Percentiles rank a stretch among this genome's conserved stretches.
Evolutionary conservation across 23 tunicate genomes (phyloP).

Genomic region (Halocynthia roretzi): DNA sequence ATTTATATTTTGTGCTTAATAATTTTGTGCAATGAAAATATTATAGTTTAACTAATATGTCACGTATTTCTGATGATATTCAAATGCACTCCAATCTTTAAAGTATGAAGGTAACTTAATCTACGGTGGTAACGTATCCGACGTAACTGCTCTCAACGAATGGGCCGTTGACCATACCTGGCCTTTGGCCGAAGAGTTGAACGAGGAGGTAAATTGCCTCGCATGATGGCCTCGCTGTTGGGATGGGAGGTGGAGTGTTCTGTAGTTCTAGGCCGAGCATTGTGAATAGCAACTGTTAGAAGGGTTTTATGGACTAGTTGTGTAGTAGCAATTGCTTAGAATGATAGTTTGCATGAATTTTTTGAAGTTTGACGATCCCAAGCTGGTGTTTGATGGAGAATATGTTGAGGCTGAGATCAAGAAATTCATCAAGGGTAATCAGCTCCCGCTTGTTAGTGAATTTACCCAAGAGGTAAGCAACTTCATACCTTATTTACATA

Average conservation of each 20-base stretch:
- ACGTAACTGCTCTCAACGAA: not conserved
- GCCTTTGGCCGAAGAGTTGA: conserved; percentile 66
- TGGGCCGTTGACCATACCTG: conserved; percentile 25
- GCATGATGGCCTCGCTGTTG: conserved; percentile 2
- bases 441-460: conserved; percentile 77
- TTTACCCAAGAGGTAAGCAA: conserved; percentile 84
- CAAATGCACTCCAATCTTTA: too few relatives aligned
- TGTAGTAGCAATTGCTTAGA: not conserved
- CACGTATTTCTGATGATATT: too few relatives aligned
- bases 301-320: not conserved
- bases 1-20: too few relatives aligned
- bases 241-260: not conserved
- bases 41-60: too few relatives aligned
- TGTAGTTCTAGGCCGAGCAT: not conserved
- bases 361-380: conserved; percentile 87
- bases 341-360: conserved; percentile 2
- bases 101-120: conserved; percentile 5
- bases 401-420: conserved; percentile 33
- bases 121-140: not conserved
- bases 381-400: conserved; percentile 78
- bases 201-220: conserved; percentile 42
- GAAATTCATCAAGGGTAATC: conserved; percentile 71
- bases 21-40: too few relatives aligned
- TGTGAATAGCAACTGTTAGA: not conserved
- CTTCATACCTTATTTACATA: too few relatives aligned